These are phyloP conservation scores for Lysandra bellargus DNA, from an alignment of 2,888 invertebrate species.

Conservation along the genomic window DNA sequence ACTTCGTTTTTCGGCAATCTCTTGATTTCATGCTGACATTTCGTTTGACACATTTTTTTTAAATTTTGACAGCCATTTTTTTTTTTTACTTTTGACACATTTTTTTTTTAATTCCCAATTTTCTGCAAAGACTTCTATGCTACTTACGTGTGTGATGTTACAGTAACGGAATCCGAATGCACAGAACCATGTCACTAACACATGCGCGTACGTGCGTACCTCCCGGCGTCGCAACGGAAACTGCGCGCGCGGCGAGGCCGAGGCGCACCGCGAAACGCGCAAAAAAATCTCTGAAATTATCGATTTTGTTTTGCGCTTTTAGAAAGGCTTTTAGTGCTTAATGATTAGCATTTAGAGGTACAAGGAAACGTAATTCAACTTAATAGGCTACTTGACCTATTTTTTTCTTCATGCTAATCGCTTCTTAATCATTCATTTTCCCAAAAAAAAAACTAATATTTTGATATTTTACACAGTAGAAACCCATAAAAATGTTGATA, in stretches of 20 bases:
- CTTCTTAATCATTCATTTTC: too few species aligned
- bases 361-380: neutral
- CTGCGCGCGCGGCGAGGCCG: conserved; percentile 46
- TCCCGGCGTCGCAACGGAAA: conserved; percentile 55
- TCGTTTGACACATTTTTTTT: neutral
- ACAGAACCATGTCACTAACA: conserved; percentile 78
- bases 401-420: too few species aligned
- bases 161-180: conserved; percentile 70
- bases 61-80: neutral
- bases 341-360: conserved; percentile 9
- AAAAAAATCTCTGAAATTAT: conserved; percentile 12
- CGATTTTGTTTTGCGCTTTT: conserved; percentile 16
- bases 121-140: neutral
- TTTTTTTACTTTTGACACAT: neutral
- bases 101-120: neutral
- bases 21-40: conserved; percentile 29
- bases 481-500: too few species aligned
- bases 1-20: conserved; percentile 41
- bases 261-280: conserved; percentile 34
- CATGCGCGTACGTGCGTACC: conserved; percentile 59
- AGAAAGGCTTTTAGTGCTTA: conserved; percentile 19
- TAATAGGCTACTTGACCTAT: neutral
- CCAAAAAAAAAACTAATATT: too few species aligned
- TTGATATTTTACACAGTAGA: too few species aligned
- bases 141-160: conserved; percentile 66